Evolutionary conservation across 2,888 invertebrate genomes (phyloP).

Genomic region (Rhagium mordax): DNA sequence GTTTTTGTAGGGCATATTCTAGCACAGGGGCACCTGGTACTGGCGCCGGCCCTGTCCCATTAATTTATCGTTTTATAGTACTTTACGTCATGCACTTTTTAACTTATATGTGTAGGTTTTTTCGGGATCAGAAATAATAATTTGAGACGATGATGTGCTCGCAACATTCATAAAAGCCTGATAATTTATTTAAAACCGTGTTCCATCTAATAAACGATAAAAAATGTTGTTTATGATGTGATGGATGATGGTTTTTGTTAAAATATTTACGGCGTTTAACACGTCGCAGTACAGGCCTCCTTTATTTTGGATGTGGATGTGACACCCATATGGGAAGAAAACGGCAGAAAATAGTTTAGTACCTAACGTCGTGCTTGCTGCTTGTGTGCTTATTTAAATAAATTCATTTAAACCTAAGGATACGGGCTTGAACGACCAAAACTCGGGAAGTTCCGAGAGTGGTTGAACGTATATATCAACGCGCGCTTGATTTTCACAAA

Average conservation of each 20-base stretch:
- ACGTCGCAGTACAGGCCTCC: neutral
- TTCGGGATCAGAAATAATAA: neutral
- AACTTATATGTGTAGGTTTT: neutral
- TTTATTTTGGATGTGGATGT: neutral
- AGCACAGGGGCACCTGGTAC: too few species aligned
- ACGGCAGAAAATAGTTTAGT: slow-evolving; percentile 23
- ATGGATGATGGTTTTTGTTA: slow-evolving; percentile 1
- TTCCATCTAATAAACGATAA: neutral
- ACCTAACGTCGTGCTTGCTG: slow-evolving; percentile 11
- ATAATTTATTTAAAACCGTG: neutral
- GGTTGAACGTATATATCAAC: slow-evolving; percentile 67
- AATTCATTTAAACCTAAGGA: slow-evolving; percentile 36
- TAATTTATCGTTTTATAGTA: neutral
- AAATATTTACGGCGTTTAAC: neutral
- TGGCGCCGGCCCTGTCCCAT: neutral
- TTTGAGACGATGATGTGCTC: neutral
- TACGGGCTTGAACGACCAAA: slow-evolving; percentile 36
- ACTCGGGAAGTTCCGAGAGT: slow-evolving; percentile 46
- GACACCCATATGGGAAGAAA: slow-evolving; percentile 20
- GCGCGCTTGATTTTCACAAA: slow-evolving; percentile 71
- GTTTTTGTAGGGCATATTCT: too few species aligned
- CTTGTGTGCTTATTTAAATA: slow-evolving; percentile 31
- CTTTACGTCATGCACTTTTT: neutral
- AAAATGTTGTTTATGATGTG: neutral
- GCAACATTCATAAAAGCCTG: neutral